phyloP scores from a whole-genome alignment of 2,113 vertebrate species.

The Scolopax mira region DNA sequence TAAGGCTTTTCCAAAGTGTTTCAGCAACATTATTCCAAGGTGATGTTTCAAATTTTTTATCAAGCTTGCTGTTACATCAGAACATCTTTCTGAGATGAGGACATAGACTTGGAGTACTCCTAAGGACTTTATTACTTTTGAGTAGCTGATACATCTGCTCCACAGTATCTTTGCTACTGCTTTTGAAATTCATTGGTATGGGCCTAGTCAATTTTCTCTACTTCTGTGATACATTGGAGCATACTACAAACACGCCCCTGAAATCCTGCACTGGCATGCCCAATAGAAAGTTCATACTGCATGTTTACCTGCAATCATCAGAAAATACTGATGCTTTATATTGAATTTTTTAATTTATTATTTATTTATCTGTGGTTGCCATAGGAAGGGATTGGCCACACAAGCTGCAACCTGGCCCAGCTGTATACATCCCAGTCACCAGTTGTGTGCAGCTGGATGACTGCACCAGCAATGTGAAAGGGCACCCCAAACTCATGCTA shows the following conservation, averaged over 20 bases:
- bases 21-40: background rate
- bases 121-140: background rate
- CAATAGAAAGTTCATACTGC: background rate
- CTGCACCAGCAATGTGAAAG: background rate
- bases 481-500: background rate
- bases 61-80: background rate
- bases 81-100: background rate
- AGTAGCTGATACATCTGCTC: background rate
- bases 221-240: background rate
- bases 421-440: background rate
- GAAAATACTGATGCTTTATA: background rate
- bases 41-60: background rate
- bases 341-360: background rate
- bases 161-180: background rate
- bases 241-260: background rate
- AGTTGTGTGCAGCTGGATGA: background rate
- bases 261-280: background rate
- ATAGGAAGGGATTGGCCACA: background rate
- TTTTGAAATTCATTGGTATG: background rate
- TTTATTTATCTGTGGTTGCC: background rate
- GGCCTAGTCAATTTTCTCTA: background rate
- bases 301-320: background rate
- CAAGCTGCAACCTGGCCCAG: background rate
- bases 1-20: background rate
- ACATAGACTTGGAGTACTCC: background rate